A percentile compares a stretch with the other conserved stretches of the same genome.
Evolutionary conservation across 2,113 vertebrate genomes (phyloP).

Genomic region (Pholis gunnellus): DNA sequence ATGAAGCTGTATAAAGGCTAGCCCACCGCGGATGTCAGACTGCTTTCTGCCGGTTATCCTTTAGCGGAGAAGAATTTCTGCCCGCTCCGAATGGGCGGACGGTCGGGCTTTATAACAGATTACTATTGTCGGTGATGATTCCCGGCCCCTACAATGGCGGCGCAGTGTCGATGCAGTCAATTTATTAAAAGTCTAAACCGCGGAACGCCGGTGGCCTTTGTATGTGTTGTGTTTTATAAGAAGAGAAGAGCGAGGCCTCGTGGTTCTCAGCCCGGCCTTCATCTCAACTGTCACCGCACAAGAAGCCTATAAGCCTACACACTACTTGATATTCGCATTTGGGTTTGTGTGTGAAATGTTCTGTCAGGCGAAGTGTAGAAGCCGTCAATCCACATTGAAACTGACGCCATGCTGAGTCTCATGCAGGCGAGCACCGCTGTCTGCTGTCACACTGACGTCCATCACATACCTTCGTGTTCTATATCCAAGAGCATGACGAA

Average conservation of each 20-base stretch:
- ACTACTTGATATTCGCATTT: not conserved
- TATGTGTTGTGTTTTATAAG: not conserved
- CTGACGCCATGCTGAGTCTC: not conserved
- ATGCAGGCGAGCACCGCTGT: not conserved
- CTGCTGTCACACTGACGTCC: conserved; percentile 9
- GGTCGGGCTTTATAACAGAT: conserved; percentile 19
- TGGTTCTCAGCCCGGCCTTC: conserved; percentile 20
- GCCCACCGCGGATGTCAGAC: not conserved
- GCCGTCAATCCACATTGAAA: not conserved
- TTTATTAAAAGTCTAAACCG: not conserved
- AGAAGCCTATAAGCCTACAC: not conserved
- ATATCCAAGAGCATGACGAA: not conserved
- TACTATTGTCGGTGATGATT: conserved; percentile 17
- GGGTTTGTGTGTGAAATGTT: not conserved
- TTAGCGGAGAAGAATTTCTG: not conserved
- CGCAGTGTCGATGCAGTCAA: not conserved
- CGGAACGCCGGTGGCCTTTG: not conserved
- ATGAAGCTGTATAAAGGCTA: not conserved
- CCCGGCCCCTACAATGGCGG: conserved; percentile 31
- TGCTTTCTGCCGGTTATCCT: not conserved
- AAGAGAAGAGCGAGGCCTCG: conserved; percentile 38
- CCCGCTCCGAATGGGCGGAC: conserved; percentile 1
- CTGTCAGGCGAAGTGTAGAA: not conserved
- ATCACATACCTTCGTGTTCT: not conserved
- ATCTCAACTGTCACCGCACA: not conserved